phyloP scores from a whole-genome alignment of 1,140 invertebrate species.

The Alviniconcha marisindica region DNA sequence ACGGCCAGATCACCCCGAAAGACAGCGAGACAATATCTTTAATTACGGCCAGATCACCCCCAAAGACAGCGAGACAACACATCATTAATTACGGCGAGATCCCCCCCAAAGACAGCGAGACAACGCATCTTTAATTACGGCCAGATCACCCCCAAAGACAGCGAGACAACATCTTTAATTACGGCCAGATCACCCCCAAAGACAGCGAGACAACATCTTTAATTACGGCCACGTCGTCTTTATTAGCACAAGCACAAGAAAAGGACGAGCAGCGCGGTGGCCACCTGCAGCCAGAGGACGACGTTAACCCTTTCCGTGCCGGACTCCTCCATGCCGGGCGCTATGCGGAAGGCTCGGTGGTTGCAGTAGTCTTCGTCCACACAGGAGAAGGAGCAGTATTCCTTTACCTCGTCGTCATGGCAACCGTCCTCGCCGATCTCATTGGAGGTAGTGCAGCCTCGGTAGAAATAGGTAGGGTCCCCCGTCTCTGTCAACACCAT shows the following conservation, averaged over 20 bases:
- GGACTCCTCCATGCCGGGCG: neutral
- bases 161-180: too few species aligned
- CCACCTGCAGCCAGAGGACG: too few species aligned
- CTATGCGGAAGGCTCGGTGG: neutral
- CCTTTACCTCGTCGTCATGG: constrained; percentile 4
- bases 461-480: constrained; percentile 19
- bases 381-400: constrained; percentile 29
- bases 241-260: neutral
- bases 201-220: neutral
- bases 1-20: too few species aligned
- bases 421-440: constrained; percentile 1
- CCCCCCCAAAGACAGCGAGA: too few species aligned
- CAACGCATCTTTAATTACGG: too few species aligned
- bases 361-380: constrained; percentile 22
- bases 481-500: constrained; percentile 21
- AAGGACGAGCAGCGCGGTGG: too few species aligned
- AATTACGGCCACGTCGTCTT: neutral
- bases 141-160: too few species aligned
- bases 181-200: too few species aligned
- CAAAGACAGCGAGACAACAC: too few species aligned
- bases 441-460: neutral
- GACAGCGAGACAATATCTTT: too few species aligned
- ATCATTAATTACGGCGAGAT: too few species aligned
- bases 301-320: neutral
- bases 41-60: too few species aligned